phyloP scores from a whole-genome alignment of 2,888 invertebrate genomes.

The Lepidocyrtoides sp. region DNA sequence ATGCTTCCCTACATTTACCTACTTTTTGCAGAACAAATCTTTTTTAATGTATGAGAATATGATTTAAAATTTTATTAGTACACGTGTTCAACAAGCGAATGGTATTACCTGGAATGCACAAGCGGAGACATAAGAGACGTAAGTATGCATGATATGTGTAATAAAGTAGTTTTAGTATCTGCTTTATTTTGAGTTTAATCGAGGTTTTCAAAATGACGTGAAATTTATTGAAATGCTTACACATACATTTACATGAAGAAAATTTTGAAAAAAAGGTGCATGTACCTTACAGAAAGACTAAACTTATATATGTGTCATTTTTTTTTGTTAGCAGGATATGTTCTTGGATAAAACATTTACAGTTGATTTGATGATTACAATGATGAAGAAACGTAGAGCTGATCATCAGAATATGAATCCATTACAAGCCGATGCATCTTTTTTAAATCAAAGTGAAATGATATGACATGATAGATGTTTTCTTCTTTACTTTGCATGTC shows the following conservation, averaged over 20 bases:
- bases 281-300: not conserved
- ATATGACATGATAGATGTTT: not conserved
- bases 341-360: not conserved
- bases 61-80: too few relatives aligned
- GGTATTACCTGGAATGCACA: too few relatives aligned
- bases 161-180: not conserved
- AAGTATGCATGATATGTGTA: too few relatives aligned
- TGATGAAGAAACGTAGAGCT: not conserved
- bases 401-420: not conserved
- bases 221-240: slow-evolving; percentile 25
- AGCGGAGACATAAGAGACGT: too few relatives aligned
- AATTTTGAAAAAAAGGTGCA: slow-evolving; percentile 21
- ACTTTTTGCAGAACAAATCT: too few relatives aligned
- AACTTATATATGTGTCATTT: not conserved
- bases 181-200: not conserved
- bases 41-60: too few relatives aligned
- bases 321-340: slow-evolving; percentile 39
- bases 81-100: too few relatives aligned
- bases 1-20: too few relatives aligned
- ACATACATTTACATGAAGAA: slow-evolving; percentile 15
- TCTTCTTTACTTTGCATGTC: not conserved
- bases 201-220: slow-evolving; percentile 11
- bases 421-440: not conserved
- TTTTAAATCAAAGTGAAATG: not conserved
- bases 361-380: slow-evolving; percentile 45